Percentiles rank a stretch among this genome's conserved stretches.
These are phyloP conservation scores for Felis catus DNA, from an alignment of 2,113 vertebrate species.

Conservation along the genomic window DNA sequence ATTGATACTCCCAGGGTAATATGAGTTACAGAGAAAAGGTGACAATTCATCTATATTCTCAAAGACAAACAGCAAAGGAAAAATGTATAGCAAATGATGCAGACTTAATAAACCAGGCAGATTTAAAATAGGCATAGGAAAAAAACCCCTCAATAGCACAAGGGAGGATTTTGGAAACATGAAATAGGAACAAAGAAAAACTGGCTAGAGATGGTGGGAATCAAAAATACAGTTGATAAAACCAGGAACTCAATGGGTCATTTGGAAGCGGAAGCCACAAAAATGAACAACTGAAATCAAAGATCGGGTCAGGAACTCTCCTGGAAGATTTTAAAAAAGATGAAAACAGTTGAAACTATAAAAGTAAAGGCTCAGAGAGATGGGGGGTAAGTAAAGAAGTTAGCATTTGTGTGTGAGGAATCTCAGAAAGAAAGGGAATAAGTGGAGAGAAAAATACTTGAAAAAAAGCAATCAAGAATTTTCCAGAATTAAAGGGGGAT, in stretches of 20 bases:
- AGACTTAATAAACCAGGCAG: neutral
- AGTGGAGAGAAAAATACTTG: neutral
- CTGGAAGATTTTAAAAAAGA: constrained; percentile 12
- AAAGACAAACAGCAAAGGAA: neutral
- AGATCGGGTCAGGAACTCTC: neutral
- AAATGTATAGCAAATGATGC: neutral
- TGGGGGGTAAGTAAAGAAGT: neutral
- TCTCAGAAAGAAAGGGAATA: neutral
- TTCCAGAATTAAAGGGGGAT: neutral
- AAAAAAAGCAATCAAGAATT: neutral
- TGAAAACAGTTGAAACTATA: neutral
- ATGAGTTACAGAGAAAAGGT: neutral
- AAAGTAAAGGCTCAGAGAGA: neutral
- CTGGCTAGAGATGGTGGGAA: neutral
- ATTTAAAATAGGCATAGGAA: neutral
- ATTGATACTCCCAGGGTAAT: neutral
- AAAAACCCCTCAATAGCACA: neutral
- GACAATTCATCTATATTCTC: neutral
- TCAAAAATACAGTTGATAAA: neutral
- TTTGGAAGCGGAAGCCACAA: neutral
- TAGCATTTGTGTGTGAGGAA: neutral
- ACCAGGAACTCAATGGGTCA: neutral
- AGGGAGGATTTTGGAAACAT: neutral
- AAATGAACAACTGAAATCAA: neutral
- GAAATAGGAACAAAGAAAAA: neutral